phyloP scores from a whole-genome alignment of 1,140 invertebrate species.

The Lepidurus apus region DNA sequence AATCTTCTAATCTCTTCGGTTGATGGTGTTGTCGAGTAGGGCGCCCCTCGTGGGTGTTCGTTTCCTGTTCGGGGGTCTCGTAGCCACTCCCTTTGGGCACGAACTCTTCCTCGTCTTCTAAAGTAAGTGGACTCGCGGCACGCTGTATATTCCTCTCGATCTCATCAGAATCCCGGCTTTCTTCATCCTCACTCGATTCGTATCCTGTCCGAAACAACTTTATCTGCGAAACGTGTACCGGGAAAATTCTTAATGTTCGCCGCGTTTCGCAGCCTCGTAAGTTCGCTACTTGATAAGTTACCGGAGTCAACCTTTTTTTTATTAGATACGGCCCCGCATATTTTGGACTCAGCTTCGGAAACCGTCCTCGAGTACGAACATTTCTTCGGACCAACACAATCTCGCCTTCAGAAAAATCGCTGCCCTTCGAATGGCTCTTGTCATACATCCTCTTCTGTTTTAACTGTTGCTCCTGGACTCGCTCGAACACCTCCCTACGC shows the following conservation, averaged over 20 bases:
- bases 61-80: no score
- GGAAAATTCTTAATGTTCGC: constrained; percentile 3
- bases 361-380: background rate
- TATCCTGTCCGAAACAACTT: constrained; percentile 23
- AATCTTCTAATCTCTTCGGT: no score
- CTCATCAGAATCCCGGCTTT: no score
- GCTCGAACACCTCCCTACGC: background rate
- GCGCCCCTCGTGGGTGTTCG: no score
- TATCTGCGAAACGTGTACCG: constrained; percentile 22
- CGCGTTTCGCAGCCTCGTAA: background rate
- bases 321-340: constrained; percentile 24
- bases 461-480: background rate
- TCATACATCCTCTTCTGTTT: constrained; percentile 24
- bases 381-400: constrained; percentile 26
- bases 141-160: no score
- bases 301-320: background rate
- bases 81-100: no score
- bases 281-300: constrained; percentile 20
- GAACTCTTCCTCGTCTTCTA: no score
- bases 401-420: constrained; percentile 4
- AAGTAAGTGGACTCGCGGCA: no score
- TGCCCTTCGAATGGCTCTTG: background rate
- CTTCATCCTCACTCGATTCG: background rate
- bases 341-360: constrained; percentile 5
- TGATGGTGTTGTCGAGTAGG: no score